These are phyloP conservation scores for Limnothrissa miodon DNA, from an alignment of 2,113 vertebrate species.

Conservation along the genomic window DNA sequence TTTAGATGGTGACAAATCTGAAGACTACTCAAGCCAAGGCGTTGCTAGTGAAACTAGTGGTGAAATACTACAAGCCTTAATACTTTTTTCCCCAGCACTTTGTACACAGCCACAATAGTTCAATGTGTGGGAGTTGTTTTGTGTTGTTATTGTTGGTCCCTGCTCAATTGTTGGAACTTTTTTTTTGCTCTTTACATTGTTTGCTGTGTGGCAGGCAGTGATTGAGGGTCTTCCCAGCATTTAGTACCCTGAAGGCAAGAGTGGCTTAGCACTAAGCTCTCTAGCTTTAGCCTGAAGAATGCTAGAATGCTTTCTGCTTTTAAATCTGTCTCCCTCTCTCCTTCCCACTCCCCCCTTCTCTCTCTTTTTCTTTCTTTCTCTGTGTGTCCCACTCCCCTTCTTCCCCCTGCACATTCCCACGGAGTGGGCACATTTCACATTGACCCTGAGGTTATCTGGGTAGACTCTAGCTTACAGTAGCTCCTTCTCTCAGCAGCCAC, in stretches of 20 bases:
- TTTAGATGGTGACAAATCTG: not conserved
- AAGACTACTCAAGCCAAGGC: not conserved
- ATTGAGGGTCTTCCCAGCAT: slow-evolving; percentile 24
- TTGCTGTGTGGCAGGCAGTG: not conserved
- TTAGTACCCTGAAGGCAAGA: slow-evolving; percentile 19
- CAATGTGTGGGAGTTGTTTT: slow-evolving; percentile 9
- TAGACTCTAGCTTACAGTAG: slow-evolving; percentile 34
- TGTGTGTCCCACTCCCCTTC: not conserved
- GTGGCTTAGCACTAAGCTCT: slow-evolving; percentile 4
- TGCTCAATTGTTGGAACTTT: not conserved
- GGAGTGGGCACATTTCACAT: slow-evolving; percentile 34
- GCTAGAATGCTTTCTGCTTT: not conserved
- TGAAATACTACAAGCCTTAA: not conserved
- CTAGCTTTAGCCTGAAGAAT: slow-evolving; percentile 14
- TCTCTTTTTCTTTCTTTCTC: slow-evolving; percentile 6
- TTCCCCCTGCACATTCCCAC: slow-evolving; percentile 24
- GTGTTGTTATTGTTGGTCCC: not conserved
- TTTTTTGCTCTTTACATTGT: slow-evolving; percentile 15
- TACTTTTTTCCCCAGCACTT: not conserved
- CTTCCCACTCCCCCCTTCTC: not conserved
- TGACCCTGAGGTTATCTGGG: slow-evolving; percentile 46
- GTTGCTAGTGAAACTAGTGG: not conserved
- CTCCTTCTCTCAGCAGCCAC: slow-evolving; percentile 24
- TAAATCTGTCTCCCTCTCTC: slow-evolving; percentile 32
- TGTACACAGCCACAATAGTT: not conserved